A percentile compares a stretch with the other conserved stretches of the same genome.
phyloP scores from a whole-genome alignment of 2,888 invertebrate species.

The Aphodius sticticus region DNA sequence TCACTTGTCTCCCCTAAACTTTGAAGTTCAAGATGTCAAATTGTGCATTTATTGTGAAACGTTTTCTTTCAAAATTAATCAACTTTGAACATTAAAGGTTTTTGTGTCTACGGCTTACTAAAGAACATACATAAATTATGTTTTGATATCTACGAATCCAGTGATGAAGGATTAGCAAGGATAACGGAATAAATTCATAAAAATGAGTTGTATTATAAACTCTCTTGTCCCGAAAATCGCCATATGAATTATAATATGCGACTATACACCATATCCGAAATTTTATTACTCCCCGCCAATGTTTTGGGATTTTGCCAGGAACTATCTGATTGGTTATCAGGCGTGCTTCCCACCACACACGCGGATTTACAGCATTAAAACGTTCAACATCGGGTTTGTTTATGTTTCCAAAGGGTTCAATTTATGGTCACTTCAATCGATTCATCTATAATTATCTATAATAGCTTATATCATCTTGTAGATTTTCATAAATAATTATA shows the following conservation, averaged over 20 bases:
- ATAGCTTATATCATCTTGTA: no score
- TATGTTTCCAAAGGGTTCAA: not conserved
- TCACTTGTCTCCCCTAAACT: no score
- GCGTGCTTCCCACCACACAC: not conserved
- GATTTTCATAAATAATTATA: no score
- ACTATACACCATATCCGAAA: not conserved
- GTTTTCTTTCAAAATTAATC: no score
- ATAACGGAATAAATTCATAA: not conserved
- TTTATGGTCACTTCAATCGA: not conserved
- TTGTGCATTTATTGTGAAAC: no score
- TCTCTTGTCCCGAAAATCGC: not conserved
- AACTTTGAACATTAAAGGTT: no score
- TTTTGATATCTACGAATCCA: no score
- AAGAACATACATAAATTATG: no score
- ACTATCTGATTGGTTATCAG: not conserved
- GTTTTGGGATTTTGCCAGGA: not conserved
- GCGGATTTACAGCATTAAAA: not conserved
- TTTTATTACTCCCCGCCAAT: not conserved
- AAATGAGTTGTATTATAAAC: not conserved
- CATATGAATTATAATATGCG: not conserved
- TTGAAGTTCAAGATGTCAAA: no score
- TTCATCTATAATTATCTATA: not conserved
- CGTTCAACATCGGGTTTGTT: not conserved
- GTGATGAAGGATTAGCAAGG: no score
- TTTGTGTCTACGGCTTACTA: no score